These are phyloP conservation scores for Aphidius gifuensis DNA, from an alignment of 1,140 invertebrate genomes.

Conservation along the genomic window DNA sequence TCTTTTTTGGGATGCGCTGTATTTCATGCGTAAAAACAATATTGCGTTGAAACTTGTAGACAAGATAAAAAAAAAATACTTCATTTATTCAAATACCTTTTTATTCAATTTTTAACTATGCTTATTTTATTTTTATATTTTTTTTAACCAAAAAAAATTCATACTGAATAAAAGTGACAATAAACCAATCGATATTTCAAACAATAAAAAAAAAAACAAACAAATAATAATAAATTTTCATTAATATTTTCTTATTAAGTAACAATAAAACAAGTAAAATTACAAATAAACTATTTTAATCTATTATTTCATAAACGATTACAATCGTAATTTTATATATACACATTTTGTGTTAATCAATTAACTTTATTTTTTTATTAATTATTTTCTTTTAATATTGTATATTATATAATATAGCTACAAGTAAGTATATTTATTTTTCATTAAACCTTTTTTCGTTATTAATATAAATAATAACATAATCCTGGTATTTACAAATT, in stretches of 20 bases:
- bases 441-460: slow-evolving; percentile 38
- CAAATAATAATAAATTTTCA: slow-evolving; percentile 33
- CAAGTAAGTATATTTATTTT: slow-evolving; percentile 42
- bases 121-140: slow-evolving; percentile 1
- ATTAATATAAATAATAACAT: slow-evolving; percentile 51
- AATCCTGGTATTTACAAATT: slow-evolving; percentile 49
- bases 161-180: not conserved
- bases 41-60: slow-evolving; percentile 21
- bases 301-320: slow-evolving; percentile 2
- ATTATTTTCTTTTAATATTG: slow-evolving; percentile 20
- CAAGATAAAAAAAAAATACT: slow-evolving; percentile 13
- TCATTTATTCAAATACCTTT: not conserved
- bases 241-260: not conserved
- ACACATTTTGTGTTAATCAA: slow-evolving; percentile 34
- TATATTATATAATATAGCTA: slow-evolving; percentile 30
- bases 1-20: slow-evolving; percentile 35
- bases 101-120: slow-evolving; percentile 7
- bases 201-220: slow-evolving; percentile 42
- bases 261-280: slow-evolving; percentile 1
- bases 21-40: slow-evolving; percentile 20
- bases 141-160: not conserved
- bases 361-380: slow-evolving; percentile 28
- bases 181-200: slow-evolving; percentile 21
- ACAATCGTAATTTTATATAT: slow-evolving; percentile 34
- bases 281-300: not conserved